These are phyloP conservation scores for Rhizoglyphus robini DNA, from an alignment of 1,140 invertebrate species.

Conservation along the genomic window DNA sequence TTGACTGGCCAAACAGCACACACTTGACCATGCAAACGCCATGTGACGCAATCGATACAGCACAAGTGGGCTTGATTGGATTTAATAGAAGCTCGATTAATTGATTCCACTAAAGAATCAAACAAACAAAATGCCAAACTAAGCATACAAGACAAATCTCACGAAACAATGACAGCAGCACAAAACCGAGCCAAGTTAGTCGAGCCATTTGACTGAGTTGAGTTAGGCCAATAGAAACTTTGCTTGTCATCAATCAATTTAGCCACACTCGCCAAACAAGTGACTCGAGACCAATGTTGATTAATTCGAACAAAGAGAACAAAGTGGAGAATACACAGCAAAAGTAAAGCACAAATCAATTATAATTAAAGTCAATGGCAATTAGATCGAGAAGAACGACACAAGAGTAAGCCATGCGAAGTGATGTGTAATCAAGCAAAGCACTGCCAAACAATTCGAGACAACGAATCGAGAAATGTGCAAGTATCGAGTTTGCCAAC, in stretches of 20 bases:
- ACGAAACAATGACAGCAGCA: not conserved
- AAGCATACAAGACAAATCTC: not conserved
- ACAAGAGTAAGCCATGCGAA: not conserved
- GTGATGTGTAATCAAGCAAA: no score
- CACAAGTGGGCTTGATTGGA: not conserved
- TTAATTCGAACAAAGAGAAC: no score
- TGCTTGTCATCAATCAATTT: constrained; percentile 10
- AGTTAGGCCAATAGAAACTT: not conserved
- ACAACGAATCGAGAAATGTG: no score
- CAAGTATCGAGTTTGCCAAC: no score
- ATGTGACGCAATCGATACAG: not conserved
- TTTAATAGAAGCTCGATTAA: constrained; percentile 5
- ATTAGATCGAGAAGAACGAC: not conserved
- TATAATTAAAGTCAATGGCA: constrained; percentile 11
- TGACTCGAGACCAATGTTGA: no score
- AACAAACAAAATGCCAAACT: not conserved
- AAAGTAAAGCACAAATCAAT: not conserved
- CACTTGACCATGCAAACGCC: no score
- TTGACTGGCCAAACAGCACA: not conserved
- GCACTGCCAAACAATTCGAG: no score
- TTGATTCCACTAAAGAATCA: no score
- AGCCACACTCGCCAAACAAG: no score
- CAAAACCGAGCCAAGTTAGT: not conserved
- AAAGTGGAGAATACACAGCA: no score
- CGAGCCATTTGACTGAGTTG: not conserved